Evolutionary conservation across 1,140 invertebrate genomes (phyloP).

Genomic region (Bathynomus jamesi): DNA sequence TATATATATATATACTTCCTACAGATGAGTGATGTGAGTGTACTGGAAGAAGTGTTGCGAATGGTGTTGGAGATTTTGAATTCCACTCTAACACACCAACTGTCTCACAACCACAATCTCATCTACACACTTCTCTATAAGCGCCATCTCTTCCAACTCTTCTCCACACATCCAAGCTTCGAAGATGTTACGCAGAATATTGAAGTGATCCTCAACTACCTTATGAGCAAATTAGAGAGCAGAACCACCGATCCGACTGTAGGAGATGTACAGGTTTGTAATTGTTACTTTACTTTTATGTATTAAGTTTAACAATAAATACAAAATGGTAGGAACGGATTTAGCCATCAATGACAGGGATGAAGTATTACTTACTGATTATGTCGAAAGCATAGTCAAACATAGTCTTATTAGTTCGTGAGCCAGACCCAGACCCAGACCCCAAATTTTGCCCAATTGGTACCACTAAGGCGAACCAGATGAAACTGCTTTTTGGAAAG

Average conservation of each 20-base stretch:
- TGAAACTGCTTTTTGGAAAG: too few species aligned
- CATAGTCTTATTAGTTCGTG: too few species aligned
- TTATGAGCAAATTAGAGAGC: constrained; percentile 31
- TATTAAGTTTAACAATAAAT: background rate
- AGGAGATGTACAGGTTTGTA: constrained; percentile 26
- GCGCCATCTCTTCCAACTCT: constrained; percentile 77
- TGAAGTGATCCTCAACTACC: constrained; percentile 63
- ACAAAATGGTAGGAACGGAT: too few species aligned
- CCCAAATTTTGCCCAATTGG: too few species aligned
- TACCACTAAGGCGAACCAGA: too few species aligned
- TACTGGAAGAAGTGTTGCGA: constrained; percentile 92
- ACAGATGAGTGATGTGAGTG: constrained; percentile 60
- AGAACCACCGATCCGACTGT: constrained; percentile 28
- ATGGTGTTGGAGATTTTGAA: constrained; percentile 96
- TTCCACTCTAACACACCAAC: constrained; percentile 77
- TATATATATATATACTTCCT: background rate
- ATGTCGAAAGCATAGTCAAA: too few species aligned
- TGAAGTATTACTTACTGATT: too few species aligned
- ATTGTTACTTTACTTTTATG: background rate
- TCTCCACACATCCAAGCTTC: constrained; percentile 62
- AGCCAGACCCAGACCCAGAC: too few species aligned
- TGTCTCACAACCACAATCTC: constrained; percentile 86
- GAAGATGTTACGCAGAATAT: constrained; percentile 90
- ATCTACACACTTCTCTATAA: constrained; percentile 95
- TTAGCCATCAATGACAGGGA: too few species aligned